Conservation (phyloP, 1,140 invertebrate genomes). For the Drosophila parabipectinata region DNA sequence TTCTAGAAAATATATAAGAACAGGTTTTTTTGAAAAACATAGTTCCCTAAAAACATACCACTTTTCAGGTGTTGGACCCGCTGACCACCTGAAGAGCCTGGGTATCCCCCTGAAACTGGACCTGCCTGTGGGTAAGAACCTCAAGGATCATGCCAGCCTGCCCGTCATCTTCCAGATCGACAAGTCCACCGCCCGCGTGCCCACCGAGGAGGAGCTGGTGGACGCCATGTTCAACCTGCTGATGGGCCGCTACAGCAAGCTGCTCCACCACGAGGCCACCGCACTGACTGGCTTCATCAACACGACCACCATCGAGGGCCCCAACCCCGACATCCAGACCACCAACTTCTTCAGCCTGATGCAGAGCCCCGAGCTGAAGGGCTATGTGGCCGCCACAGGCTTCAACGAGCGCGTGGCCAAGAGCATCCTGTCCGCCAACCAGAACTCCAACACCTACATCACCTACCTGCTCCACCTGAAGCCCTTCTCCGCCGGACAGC, state of each 20-base stretch:
- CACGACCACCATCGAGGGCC: slow-evolving; percentile 69
- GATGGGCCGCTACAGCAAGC: slow-evolving; percentile 75
- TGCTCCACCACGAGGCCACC: slow-evolving; percentile 79
- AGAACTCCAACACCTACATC: slow-evolving; percentile 84
- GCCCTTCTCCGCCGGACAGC: slow-evolving; percentile 85
- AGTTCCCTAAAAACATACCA: too few species aligned
- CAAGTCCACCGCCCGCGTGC: slow-evolving; percentile 74
- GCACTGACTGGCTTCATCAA: slow-evolving; percentile 84
- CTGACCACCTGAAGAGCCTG: slow-evolving; percentile 83
- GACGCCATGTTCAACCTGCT: slow-evolving; percentile 79
- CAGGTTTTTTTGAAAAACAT: not conserved
- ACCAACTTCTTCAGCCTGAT: slow-evolving; percentile 80
- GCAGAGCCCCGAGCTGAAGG: slow-evolving; percentile 74
- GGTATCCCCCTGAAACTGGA: slow-evolving; percentile 85
- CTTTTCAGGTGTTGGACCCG: slow-evolving; percentile 83
- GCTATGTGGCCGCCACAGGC: slow-evolving; percentile 77
- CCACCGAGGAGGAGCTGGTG: slow-evolving; percentile 77
- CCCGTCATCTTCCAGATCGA: slow-evolving; percentile 82
- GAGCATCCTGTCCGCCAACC: slow-evolving; percentile 83
- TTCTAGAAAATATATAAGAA: not conserved
- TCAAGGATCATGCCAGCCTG: slow-evolving; percentile 87
- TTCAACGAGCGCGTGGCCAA: slow-evolving; percentile 84
- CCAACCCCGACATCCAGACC: slow-evolving; percentile 84
- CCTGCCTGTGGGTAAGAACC: slow-evolving; percentile 89
- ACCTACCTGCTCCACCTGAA: slow-evolving; percentile 85